Conservation (phyloP, 2,113 vertebrate genomes). For the Microtus oregoni region DNA sequence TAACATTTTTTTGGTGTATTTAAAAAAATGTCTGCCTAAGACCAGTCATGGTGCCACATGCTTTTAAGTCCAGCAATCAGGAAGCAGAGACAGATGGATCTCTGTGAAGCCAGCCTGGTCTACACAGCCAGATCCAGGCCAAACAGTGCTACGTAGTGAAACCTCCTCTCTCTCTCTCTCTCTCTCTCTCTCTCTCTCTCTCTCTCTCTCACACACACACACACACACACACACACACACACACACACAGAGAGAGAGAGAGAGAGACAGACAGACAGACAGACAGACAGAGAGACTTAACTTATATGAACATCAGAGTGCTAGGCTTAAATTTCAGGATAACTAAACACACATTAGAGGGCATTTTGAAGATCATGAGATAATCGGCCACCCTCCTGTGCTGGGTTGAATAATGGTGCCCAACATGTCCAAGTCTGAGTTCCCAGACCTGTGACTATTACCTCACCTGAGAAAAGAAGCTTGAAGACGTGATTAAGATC, state of each 20-base stretch:
- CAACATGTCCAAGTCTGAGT: not conserved
- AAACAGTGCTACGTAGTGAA: not conserved
- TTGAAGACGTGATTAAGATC: constrained; percentile 41
- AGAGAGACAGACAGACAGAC: no score
- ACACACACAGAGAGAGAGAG: not conserved
- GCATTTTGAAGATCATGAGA: not conserved
- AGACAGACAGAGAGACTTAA: not conserved
- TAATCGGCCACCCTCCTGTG: not conserved
- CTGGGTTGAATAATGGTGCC: not conserved
- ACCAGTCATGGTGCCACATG: not conserved
- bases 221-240: no score
- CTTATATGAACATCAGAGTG: constrained; percentile 30
- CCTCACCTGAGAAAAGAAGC: constrained; percentile 3
- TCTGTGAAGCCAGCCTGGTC: not conserved
- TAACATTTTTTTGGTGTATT: constrained; percentile 30
- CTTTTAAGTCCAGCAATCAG: not conserved
- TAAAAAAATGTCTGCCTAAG: not conserved
- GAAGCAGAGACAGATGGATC: not conserved
- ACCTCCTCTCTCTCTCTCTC: not conserved
- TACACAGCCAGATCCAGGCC: not conserved
- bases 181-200: not conserved
- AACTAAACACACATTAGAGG: constrained; percentile 20
- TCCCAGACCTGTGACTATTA: not conserved
- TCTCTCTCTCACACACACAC: not conserved
- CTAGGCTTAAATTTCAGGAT: constrained; percentile 11